Conservation (phyloP, 2,888 invertebrate genomes). For the Melangyna quadrimaculata region DNA sequence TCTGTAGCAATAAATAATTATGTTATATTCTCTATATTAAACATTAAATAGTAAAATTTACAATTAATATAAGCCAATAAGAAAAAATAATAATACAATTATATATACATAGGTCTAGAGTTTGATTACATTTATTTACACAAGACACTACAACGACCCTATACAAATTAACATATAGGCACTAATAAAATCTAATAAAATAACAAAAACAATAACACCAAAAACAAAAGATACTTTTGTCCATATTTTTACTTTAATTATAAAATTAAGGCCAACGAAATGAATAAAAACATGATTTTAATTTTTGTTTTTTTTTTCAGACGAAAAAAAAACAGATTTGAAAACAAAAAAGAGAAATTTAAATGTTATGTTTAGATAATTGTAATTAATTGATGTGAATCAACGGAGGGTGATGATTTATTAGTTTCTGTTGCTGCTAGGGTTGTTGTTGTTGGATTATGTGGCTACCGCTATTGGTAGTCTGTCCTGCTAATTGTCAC, state of each 20-base stretch:
- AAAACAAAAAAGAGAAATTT: constrained; percentile 32
- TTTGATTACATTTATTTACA: constrained; percentile 75
- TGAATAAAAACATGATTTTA: constrained; percentile 40
- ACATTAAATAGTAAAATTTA: constrained; percentile 58
- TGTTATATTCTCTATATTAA: constrained; percentile 6
- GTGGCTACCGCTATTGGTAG: constrained; percentile 76
- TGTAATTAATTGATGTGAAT: constrained; percentile 80
- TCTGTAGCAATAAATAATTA: constrained; percentile 52
- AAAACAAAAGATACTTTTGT: constrained; percentile 63
- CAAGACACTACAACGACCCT: constrained; percentile 78
- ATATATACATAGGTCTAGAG: constrained; percentile 63
- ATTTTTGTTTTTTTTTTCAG: constrained; percentile 19
- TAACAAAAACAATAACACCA: constrained; percentile 58
- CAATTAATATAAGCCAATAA: constrained; percentile 68
- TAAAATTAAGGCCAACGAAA: constrained; percentile 64
- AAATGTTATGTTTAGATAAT: constrained; percentile 76
- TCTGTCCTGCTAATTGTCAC: constrained; percentile 83
- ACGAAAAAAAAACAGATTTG: constrained; percentile 10
- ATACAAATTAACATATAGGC: constrained; percentile 69
- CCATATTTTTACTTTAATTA: constrained; percentile 33
- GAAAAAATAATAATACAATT: constrained; percentile 73
- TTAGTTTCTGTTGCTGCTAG: constrained; percentile 71
- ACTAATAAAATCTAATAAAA: constrained; percentile 63
- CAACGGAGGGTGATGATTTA: constrained; percentile 74
- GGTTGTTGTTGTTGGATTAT: constrained; percentile 60